These are phyloP conservation scores for Coleophora flavipennella DNA, from an alignment of 2,888 invertebrate genomes.

Conservation along the genomic window DNA sequence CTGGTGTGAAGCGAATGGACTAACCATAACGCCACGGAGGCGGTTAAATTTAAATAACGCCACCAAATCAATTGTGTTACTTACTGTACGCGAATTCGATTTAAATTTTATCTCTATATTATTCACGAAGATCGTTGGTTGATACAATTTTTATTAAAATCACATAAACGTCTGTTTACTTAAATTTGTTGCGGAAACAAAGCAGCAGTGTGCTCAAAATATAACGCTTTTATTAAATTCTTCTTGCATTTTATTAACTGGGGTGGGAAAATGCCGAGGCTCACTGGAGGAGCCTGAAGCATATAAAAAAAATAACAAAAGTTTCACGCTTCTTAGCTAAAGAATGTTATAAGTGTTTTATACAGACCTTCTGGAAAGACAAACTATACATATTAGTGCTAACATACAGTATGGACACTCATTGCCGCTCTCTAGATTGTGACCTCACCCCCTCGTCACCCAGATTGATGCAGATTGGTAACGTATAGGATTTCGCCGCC, in stretches of 20 bases:
- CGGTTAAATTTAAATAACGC: no score
- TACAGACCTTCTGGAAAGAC: slow-evolving; percentile 36
- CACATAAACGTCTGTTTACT: slow-evolving; percentile 2
- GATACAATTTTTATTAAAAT: neutral
- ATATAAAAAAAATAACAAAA: slow-evolving; percentile 35
- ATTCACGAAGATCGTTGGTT: no score
- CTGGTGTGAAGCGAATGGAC: no score
- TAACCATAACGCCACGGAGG: no score
- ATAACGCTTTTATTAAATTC: slow-evolving; percentile 67
- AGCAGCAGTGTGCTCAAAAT: slow-evolving; percentile 31
- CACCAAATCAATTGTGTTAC: no score
- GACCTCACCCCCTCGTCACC: no score
- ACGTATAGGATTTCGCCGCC: no score
- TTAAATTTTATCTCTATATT: no score
- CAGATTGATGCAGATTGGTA: no score
- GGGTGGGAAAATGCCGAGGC: slow-evolving; percentile 45
- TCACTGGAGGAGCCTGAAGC: slow-evolving; percentile 40
- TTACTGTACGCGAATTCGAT: no score
- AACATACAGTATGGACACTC: no score
- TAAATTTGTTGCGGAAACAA: slow-evolving; percentile 3
- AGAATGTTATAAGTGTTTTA: slow-evolving; percentile 60
- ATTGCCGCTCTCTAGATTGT: no score
- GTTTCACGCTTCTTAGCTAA: slow-evolving; percentile 49
- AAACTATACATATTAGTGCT: slow-evolving; percentile 41
- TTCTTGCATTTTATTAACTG: slow-evolving; percentile 52